Percentiles rank a stretch among this genome's conserved stretches.
Conservation (phyloP, 2,888 invertebrate species). For the Pollenia griseotomentosa region DNA sequence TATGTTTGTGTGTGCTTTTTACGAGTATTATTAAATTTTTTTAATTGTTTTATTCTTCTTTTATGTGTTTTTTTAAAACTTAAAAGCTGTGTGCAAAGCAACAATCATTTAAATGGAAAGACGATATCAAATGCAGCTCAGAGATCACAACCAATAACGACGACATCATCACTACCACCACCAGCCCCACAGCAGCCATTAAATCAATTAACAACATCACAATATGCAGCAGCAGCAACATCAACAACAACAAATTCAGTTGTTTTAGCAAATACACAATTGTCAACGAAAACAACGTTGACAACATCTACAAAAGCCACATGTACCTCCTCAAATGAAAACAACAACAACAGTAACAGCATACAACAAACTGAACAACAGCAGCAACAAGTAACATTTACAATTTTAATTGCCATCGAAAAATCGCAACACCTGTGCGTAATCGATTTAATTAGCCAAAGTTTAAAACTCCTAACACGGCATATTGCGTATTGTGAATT, state of each 20-base stretch:
- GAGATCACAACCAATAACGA: slow-evolving; percentile 58
- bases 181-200: slow-evolving; percentile 71
- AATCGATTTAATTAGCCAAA: slow-evolving; percentile 84
- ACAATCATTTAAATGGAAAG: slow-evolving; percentile 56
- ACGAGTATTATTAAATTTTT: slow-evolving; percentile 7
- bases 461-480: slow-evolving; percentile 83
- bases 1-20: neutral
- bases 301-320: slow-evolving; percentile 70
- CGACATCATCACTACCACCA: slow-evolving; percentile 43
- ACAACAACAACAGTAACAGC: slow-evolving; percentile 67
- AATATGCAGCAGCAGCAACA: slow-evolving; percentile 64
- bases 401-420: slow-evolving; percentile 84
- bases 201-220: slow-evolving; percentile 69
- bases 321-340: slow-evolving; percentile 74
- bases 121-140: slow-evolving; percentile 62
- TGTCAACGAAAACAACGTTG: slow-evolving; percentile 61
- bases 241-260: slow-evolving; percentile 59
- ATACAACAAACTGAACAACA: slow-evolving; percentile 55
- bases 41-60: slow-evolving; percentile 26
- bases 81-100: slow-evolving; percentile 44
- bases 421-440: slow-evolving; percentile 83
- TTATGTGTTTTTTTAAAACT: slow-evolving; percentile 21
- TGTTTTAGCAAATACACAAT: slow-evolving; percentile 62
- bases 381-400: slow-evolving; percentile 79
- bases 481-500: slow-evolving; percentile 84